Evolutionary conservation across 2,888 invertebrate genomes (phyloP), one percentile per base, ranked within the genome.

Genomic region (Hylaea fasciaria): DNA sequence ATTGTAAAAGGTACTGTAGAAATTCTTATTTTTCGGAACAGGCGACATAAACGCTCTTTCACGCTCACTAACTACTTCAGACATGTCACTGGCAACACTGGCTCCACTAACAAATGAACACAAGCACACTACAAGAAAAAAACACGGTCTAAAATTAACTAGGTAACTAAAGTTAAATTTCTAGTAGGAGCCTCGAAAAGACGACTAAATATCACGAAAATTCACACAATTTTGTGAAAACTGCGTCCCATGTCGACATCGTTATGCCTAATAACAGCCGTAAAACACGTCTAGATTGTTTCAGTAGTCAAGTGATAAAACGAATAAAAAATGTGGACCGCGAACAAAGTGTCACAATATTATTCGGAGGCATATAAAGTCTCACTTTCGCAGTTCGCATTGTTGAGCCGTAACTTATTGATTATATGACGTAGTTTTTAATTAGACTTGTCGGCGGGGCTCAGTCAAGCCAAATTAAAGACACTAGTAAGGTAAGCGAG

Each of bases 31-130:
- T 35, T 54, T 57, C 13, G 48, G 54, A 10, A 65, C 51, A 13
- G 70, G 70, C 11, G 70, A 70, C 62, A 68, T 52, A 50, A 70
- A 66, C 44, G 63, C 64, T 16, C 57, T 65, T 9, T 68, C 70
- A 0, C 70, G 64, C 40, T 66, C 70, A 62, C 63, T 65, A 5
- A 55, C 61, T 12, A 56, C 57, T 5, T 58, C 51, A 7, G 50
- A 44, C 57, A 44, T 56, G 39, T 58, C 44, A 35, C 48, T 32
- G 4, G 22, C 28, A 37, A 39, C 49, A 12, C 56, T 53, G 10
- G 46, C 35, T 43, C 14, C 52, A 10, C 28, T 29, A 11, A n/a
- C 13, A 41, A 35, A 11, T 10, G 28, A 10, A 40, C 41, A 45
- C 40, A n/a, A 29, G 12, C 12, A 22, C 45, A 54, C 39, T 44